Evolutionary conservation across 2,888 invertebrate genomes (phyloP), one percentile per base, ranked within the genome.

Genomic region (Pristionchus japonicus): DNA sequence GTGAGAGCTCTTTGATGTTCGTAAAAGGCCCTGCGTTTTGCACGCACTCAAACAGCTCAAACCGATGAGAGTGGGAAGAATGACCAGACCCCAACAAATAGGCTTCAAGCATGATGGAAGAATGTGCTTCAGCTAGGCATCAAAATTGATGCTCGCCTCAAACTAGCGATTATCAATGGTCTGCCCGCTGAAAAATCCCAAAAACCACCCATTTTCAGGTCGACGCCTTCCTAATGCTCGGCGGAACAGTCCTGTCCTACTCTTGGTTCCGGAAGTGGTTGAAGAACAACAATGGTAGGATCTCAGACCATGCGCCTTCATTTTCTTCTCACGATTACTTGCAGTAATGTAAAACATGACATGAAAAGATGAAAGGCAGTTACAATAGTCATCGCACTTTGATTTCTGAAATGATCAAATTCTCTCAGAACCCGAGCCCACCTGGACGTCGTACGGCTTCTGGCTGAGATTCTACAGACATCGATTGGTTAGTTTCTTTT

Each of bases 401-500:
- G 27, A 31, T 7, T 82, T 37, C 47, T 17, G 9, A 37, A 34
- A n/a, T 52, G 40, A 43, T 52, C 1, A 3, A n/a, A 23, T 3
- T 40, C 27, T 89, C 91, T 80, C 88, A 92, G 93, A 93, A 90
- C 91, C 92, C 40, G 93, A 93, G 82, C 93, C 93, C 13, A 89
- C 91, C 13, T 94, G 94, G 94, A 91, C 91, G 0, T 93, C 93
- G 11, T 94, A 91, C 90, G 93, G 92, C 47, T 94, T 93, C 89
- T 94, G 94, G 94, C 91, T 94, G 13, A 89, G 92, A 20, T 94
- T 94, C 91, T 94, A 94, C 85, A 91, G 94, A 3, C 94, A 94
- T 88, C 89, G 94, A 80, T 88, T 94, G 2, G 92, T 94, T 4
- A 23, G 86, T 67, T 37, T 34, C 27, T 27, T 23, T 27, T 23